Conservation (phyloP, 2,888 invertebrate species). For the Xestoiulus laeticollis region DNA sequence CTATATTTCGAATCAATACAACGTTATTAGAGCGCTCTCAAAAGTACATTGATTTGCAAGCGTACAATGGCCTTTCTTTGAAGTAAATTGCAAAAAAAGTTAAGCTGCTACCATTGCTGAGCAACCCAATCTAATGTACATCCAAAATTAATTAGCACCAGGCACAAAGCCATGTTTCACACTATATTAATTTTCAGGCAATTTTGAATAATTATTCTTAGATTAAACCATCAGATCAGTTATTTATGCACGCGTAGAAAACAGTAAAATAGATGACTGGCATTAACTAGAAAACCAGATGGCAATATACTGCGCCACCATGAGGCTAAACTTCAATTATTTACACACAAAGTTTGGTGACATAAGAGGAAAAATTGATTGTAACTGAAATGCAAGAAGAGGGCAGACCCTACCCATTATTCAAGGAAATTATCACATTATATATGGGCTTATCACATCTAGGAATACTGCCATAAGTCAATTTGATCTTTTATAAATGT, state of each 20-base stretch:
- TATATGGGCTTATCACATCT: neutral
- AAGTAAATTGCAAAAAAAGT: neutral
- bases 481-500: neutral
- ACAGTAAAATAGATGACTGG: constrained; percentile 33
- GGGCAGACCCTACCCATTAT: neutral
- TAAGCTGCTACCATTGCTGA: constrained; percentile 35
- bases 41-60: neutral
- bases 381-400: neutral
- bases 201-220: constrained; percentile 36
- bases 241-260: constrained; percentile 20
- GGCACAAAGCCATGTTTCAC: constrained; percentile 35
- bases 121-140: constrained; percentile 41
- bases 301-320: neutral
- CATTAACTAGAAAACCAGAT: constrained; percentile 30
- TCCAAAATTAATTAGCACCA: constrained; percentile 39
- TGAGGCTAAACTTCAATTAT: neutral
- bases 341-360: neutral
- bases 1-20: constrained; percentile 9
- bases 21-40: neutral
- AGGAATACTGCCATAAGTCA: neutral
- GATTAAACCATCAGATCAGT: constrained; percentile 34
- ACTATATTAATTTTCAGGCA: constrained; percentile 43
- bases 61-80: neutral
- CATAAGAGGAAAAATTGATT: neutral
- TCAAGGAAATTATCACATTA: neutral